Evolutionary conservation across 2,113 vertebrate species (phyloP), one percentile per base, ranked within the genome.

Genomic region (Rhagologus leucostigma): DNA sequence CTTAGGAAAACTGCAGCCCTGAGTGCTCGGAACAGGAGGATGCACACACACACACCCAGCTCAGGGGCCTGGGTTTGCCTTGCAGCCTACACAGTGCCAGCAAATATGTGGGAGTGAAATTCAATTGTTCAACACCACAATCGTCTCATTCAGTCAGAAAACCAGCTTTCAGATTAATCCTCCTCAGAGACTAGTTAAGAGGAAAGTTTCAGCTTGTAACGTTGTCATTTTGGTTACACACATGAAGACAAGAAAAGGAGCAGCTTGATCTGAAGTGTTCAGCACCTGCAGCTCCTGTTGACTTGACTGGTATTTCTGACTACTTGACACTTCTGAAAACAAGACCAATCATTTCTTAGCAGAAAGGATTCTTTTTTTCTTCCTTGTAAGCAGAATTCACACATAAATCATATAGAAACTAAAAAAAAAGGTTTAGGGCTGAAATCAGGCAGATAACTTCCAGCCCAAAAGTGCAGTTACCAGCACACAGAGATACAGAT

Each of bases 151-250:
- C 39, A 56, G 52, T 23, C 59, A 37, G 85, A 90, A 94, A 87
- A 75, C 21, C 83, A 88, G 55, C 76, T 47, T 93, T 83, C 88
- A 93, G 71, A 78, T 53, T 90, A 89, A 89, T 81, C 64, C 64
- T 87, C 60, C 68, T 81, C 63, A 53, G 60, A 83, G 76, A 82
- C 52, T 57, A 75, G 42, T 79, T 89, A 81, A 0, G 0, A 76
- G 64, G 41, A 87, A 94, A 53, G 41, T 78, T 95, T 90, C 90
- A 69, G 56, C 70, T 78, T 75, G 37, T 82, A 84, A 81, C 60
- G 47, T 68, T 94, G 78, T 90, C 76, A 55, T 93, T 96, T 93
- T 77, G 32, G 81, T 91, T 87, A 64, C n/a, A 42, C n/a, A 52
- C 62, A 20, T 20, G 64, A 86, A 90, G 39, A 63, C 24, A 33